phyloP scores from a whole-genome alignment of 2,797 vertebrate species.

The Oryzias dopingdopingensis region DNA sequence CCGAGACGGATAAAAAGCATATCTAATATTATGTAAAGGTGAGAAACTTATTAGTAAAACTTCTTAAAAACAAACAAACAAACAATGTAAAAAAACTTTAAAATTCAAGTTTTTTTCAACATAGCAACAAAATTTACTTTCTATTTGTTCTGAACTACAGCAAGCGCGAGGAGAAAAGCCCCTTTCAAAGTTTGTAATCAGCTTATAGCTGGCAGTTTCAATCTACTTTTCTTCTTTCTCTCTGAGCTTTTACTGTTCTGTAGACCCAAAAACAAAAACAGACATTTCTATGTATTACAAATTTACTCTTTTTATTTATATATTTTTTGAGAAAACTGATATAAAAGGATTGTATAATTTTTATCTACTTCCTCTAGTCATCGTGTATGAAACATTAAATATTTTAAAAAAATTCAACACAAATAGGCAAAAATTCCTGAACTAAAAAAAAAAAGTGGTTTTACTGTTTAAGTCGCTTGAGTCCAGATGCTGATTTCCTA shows the following conservation, averaged over 20 bases:
- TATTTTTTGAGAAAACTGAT: slow-evolving; percentile 10
- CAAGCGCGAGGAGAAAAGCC: slow-evolving; percentile 56
- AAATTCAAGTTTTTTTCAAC: slow-evolving; percentile 33
- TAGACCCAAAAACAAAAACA: slow-evolving; percentile 58
- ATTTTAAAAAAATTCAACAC: slow-evolving; percentile 13
- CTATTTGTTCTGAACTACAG: slow-evolving; percentile 68
- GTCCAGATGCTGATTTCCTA: slow-evolving; percentile 55
- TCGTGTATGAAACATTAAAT: slow-evolving; percentile 12
- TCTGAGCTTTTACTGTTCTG: slow-evolving; percentile 52
- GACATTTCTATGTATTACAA: slow-evolving; percentile 28
- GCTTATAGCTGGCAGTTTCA: slow-evolving; percentile 65
- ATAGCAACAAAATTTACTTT: slow-evolving; percentile 37
- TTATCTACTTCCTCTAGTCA: slow-evolving; percentile 6
- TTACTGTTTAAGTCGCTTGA: slow-evolving; percentile 27
- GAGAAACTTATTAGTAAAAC: slow-evolving; percentile 57
- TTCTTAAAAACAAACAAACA: slow-evolving; percentile 50
- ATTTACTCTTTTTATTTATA: slow-evolving; percentile 17
- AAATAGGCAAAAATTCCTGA: slow-evolving; percentile 31
- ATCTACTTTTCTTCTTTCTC: slow-evolving; percentile 43
- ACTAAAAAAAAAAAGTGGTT: slow-evolving; percentile 10
- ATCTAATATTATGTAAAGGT: slow-evolving; percentile 44
- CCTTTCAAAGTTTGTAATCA: slow-evolving; percentile 70
- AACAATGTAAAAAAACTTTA: slow-evolving; percentile 39
- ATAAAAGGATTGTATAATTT: not conserved
- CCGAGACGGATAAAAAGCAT: slow-evolving; percentile 27